Percentiles rank a stretch among this genome's conserved stretches.
phyloP scores from a whole-genome alignment of 2,113 vertebrate species.

The Irena cyanogastra region DNA sequence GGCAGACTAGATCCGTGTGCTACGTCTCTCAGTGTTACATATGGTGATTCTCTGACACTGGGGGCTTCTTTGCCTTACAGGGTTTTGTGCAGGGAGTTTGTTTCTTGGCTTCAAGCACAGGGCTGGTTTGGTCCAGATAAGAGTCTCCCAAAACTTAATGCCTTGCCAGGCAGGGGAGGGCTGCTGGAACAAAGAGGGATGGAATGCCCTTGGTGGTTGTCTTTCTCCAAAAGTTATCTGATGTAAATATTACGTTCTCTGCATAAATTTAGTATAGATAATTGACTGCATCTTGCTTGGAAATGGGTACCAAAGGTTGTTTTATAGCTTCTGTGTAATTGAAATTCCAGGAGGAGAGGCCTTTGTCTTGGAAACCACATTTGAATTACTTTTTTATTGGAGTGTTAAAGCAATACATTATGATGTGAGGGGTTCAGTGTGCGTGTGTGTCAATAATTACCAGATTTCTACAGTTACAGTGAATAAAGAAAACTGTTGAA shows the following conservation, averaged over 20 bases:
- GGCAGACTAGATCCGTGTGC: neutral
- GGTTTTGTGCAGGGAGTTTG: neutral
- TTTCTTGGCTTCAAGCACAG: neutral
- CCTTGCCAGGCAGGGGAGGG: neutral
- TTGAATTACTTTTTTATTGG: slow-evolving; percentile 21
- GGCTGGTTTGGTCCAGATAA: neutral
- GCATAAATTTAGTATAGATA: slow-evolving; percentile 40
- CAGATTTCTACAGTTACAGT: slow-evolving; percentile 16
- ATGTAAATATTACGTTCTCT: slow-evolving; percentile 24
- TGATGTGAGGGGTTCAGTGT: slow-evolving; percentile 8
- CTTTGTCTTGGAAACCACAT: slow-evolving; percentile 23
- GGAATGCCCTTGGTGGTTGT: neutral
- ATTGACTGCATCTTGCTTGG: slow-evolving; percentile 50
- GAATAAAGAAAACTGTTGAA: slow-evolving; percentile 41
- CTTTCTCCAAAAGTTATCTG: neutral
- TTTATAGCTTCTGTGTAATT: slow-evolving; percentile 20
- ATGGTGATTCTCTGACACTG: accelerated
- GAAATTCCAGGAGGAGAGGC: slow-evolving; percentile 13
- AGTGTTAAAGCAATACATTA: neutral
- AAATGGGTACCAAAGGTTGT: slow-evolving; percentile 11
- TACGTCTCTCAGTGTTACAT: accelerated
- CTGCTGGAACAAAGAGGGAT: neutral
- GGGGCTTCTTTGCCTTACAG: neutral
- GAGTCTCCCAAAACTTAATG: neutral
- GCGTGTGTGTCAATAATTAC: slow-evolving; percentile 51